These are phyloP conservation scores for Melanophora roralis DNA, from an alignment of 2,888 invertebrate genomes.

Conservation along the genomic window DNA sequence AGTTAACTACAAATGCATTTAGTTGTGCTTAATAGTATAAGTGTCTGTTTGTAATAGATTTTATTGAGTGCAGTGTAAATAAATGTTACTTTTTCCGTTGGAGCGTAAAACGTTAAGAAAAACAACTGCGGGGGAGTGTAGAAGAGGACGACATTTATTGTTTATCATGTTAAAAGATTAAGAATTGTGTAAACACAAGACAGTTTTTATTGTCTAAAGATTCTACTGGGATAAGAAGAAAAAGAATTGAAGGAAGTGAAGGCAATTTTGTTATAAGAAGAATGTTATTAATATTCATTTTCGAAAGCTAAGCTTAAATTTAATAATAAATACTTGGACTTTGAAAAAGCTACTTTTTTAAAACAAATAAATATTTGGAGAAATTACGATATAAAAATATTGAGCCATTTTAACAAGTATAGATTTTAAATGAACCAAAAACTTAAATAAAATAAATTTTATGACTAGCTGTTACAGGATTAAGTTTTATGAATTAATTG, in stretches of 20 bases:
- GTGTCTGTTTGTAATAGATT: conserved; percentile 14
- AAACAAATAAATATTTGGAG: too few relatives aligned
- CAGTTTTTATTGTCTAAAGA: background rate
- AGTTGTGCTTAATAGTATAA: background rate
- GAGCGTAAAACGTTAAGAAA: background rate
- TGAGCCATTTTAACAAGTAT: too few relatives aligned
- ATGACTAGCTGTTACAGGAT: too few relatives aligned
- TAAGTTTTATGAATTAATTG: too few relatives aligned
- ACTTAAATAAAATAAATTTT: too few relatives aligned
- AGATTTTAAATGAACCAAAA: too few relatives aligned
- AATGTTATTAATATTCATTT: background rate
- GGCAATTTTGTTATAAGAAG: background rate
- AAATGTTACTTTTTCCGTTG: conserved; percentile 32
- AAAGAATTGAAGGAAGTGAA: too few relatives aligned
- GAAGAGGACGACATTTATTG: conserved; percentile 43
- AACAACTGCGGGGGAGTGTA: background rate
- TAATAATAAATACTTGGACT: background rate
- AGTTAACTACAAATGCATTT: background rate
- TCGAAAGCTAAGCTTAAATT: background rate
- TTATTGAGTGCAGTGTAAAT: conserved; percentile 55
- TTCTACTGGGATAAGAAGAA: background rate
- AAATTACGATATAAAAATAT: too few relatives aligned
- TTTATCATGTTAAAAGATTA: conserved; percentile 49
- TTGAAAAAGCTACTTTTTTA: too few relatives aligned
- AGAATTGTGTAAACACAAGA: background rate